Evolutionary conservation across 2,888 invertebrate species (phyloP), one percentile per base, ranked within the genome.

Genomic region (Sisyra nigra): DNA sequence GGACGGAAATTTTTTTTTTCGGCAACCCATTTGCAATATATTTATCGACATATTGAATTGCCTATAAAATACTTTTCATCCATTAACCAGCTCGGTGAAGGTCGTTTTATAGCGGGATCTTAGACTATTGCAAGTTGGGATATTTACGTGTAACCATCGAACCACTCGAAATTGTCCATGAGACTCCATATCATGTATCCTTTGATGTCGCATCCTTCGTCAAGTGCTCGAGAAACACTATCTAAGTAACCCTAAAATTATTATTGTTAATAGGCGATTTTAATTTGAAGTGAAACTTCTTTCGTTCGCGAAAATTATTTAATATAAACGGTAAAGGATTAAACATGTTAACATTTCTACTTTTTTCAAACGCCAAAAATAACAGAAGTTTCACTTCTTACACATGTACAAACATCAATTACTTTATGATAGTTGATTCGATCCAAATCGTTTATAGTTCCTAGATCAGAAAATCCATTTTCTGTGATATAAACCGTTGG

Each of bases 131-230:
- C n/a, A n/a, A n/a, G 24, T 3, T 24, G 24, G 24, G 7, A 24
- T 24, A n/a, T 74, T 74, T 67, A 79, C 72, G 74, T 72, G 55
- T 71, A 86, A 18, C 86, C 87, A 35, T 69, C 66, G 45, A 67
- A 66, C 86, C 86, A 87, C 57, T 88, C 86, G 58, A 79, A 83
- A 55, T 83, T 83, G 54, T 89, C 87, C 60, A 87, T 68, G 11
- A 88, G 60, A 48, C 80, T 80, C 84, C 86, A 86, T 43, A 76
- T 72, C 0, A 80, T 72, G 54, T 85, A 88, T 0, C 76, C 81
- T 7, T 64, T 55, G 1, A 80, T 68, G 40, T 65, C 64, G 48
- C 73, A 75, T 0, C 68, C 67, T 54, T 78, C 76, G 31, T 67
- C 62, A 0, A 77, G 53, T 1, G 74, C 72, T 2, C 58, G 51